Percentiles rank a stretch among this genome's conserved stretches.
phyloP scores from a whole-genome alignment of 2,113 vertebrate genomes.

The Anhinga anhinga region DNA sequence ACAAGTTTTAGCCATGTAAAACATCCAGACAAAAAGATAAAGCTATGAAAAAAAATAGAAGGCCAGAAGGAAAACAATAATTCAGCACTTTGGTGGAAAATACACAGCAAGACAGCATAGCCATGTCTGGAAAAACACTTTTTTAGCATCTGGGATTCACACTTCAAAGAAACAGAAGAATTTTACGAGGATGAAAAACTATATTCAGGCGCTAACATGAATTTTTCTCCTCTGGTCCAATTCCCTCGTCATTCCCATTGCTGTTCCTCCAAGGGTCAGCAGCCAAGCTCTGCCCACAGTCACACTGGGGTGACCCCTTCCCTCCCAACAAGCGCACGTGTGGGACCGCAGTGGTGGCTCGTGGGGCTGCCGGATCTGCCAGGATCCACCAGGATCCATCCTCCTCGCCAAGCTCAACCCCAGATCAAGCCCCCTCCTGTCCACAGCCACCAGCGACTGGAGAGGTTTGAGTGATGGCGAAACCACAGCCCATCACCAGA shows the following conservation, averaged over 20 bases:
- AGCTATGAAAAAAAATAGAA: background rate
- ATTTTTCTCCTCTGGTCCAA: background rate
- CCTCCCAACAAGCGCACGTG: background rate
- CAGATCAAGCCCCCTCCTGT: background rate
- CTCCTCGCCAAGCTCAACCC: background rate
- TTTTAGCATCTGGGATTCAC: constrained; percentile 42
- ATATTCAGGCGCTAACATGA: background rate
- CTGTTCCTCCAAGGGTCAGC: background rate
- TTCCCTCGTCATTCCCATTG: background rate
- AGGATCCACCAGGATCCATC: background rate
- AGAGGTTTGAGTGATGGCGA: background rate
- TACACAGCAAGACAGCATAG: constrained; percentile 22
- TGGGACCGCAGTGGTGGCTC: background rate
- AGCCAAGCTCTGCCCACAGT: background rate
- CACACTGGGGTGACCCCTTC: background rate
- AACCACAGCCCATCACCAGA: background rate
- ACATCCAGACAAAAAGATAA: constrained; percentile 7
- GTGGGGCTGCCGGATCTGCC: background rate
- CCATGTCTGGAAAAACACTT: constrained; percentile 27
- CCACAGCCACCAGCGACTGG: background rate
- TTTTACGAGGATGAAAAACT: constrained; percentile 32
- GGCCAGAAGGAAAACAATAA: constrained; percentile 38
- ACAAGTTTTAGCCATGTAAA: background rate
- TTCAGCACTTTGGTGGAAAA: constrained; percentile 41
- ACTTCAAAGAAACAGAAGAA: constrained; percentile 43